phyloP scores from a whole-genome alignment of 2,888 invertebrate species.

The Epirrhoe tristata region DNA sequence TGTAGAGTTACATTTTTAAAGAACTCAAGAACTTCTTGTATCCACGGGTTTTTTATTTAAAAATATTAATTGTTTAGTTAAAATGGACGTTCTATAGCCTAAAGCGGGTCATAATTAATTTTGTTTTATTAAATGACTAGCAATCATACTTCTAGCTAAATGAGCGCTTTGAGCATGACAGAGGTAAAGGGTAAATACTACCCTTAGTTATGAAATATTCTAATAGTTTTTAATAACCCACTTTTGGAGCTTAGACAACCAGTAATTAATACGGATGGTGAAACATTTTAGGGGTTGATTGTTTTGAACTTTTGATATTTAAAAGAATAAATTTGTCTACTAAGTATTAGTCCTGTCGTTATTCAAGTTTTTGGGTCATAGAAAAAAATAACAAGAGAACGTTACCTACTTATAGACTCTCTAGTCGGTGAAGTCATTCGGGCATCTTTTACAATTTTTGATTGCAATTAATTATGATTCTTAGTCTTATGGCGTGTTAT shows the following conservation, averaged over 20 bases:
- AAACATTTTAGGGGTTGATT: slow-evolving; percentile 17
- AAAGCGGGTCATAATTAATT: slow-evolving; percentile 58
- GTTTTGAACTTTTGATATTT: neutral
- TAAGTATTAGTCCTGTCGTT: neutral
- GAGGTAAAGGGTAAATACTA: slow-evolving; percentile 59
- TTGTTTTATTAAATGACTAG: slow-evolving; percentile 59
- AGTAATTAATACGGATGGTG: slow-evolving; percentile 66
- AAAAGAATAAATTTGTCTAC: neutral
- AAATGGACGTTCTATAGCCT: slow-evolving; percentile 34
- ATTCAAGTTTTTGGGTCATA: neutral
- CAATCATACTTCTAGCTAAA: slow-evolving; percentile 79
- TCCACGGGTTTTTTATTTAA: neutral
- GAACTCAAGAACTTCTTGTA: too few species aligned
- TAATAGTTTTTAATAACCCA: slow-evolving; percentile 82
- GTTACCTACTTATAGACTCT: too few species aligned
- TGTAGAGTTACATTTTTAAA: too few species aligned
- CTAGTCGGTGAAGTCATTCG: too few species aligned
- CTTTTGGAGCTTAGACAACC: slow-evolving; percentile 75
- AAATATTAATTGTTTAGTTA: slow-evolving; percentile 27
- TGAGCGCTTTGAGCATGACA: slow-evolving; percentile 68
- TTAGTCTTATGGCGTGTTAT: too few species aligned
- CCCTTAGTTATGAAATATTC: slow-evolving; percentile 70
- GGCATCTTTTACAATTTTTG: too few species aligned
- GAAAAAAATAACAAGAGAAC: too few species aligned
- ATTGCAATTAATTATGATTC: too few species aligned